Evolutionary conservation across 2,797 vertebrate species (phyloP).

Genomic region (Sarcoramphus papa): DNA sequence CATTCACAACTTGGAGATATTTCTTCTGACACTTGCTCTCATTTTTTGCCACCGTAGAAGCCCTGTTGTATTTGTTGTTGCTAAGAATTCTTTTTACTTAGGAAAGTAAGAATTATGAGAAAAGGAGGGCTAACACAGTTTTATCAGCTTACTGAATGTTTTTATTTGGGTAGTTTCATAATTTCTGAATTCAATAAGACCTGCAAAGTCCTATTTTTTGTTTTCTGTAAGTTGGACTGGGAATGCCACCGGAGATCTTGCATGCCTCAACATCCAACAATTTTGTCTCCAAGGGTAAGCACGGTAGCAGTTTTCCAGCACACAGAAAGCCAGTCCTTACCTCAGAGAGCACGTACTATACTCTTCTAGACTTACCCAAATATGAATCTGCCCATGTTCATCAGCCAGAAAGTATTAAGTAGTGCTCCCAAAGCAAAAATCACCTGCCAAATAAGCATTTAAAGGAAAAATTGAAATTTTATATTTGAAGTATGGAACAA

Average conservation of each 20-base stretch:
- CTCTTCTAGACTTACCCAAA: slow-evolving; percentile 85
- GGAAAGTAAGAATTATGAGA: not conserved
- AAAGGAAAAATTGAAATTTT: fast-evolving
- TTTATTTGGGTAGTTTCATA: not conserved
- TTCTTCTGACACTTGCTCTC: not conserved
- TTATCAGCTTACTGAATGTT: not conserved
- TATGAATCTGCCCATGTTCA: slow-evolving; percentile 90
- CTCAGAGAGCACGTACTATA: fast-evolving
- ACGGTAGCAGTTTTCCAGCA: fast-evolving
- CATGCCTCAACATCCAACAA: fast-evolving
- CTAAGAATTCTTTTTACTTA: not conserved
- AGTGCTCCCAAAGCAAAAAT: slow-evolving; percentile 90
- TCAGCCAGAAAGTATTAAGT: slow-evolving; percentile 86
- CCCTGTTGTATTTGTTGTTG: not conserved
- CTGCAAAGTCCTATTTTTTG: not conserved
- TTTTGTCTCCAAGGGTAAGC: fast-evolving
- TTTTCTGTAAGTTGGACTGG: not conserved
- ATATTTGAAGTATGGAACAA: fast-evolving
- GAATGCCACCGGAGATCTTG: not conserved
- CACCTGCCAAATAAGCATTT: slow-evolving; percentile 70
- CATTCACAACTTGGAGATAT: not conserved
- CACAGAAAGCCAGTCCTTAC: not conserved
- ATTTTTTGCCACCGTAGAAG: not conserved
- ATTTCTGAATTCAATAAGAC: not conserved
- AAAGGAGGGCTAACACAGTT: not conserved